Percentiles rank a stretch among this genome's conserved stretches.
These are phyloP conservation scores for Caenorhabditis angaria DNA, from an alignment of 2,888 invertebrate species.

Conservation along the genomic window DNA sequence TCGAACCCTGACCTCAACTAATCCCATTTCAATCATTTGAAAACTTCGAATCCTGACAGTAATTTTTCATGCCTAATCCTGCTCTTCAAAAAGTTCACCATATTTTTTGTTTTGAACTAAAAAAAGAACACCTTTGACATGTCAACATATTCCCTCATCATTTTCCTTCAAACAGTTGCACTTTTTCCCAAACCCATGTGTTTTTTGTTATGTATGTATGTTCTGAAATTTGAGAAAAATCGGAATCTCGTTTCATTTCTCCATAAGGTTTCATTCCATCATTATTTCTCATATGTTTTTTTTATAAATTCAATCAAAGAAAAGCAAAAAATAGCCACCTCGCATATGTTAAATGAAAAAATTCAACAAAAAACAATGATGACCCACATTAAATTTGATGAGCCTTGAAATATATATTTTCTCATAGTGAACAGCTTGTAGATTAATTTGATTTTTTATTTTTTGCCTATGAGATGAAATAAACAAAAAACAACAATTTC, in stretches of 20 bases:
- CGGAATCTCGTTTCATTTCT: background rate
- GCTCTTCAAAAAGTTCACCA: too few relatives aligned
- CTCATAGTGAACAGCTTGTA: background rate
- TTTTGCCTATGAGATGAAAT: background rate
- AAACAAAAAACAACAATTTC: background rate
- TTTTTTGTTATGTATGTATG: background rate
- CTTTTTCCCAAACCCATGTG: too few relatives aligned
- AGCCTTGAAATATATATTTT: background rate
- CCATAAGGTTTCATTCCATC: too few relatives aligned
- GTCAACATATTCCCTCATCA: too few relatives aligned
- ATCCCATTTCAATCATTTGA: too few relatives aligned
- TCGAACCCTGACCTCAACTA: too few relatives aligned
- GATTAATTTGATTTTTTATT: background rate
- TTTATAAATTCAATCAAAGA: background rate
- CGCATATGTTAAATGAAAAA: background rate
- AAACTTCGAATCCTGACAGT: too few relatives aligned
- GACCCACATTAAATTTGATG: conserved; percentile 1
- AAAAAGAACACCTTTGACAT: too few relatives aligned
- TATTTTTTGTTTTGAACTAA: too few relatives aligned
- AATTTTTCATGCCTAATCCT: too few relatives aligned
- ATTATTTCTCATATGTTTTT: background rate
- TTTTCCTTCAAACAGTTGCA: background rate
- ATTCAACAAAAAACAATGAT: background rate
- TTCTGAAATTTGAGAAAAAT: conserved; percentile 2
- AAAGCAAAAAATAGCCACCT: background rate